Evolutionary conservation across 2,797 vertebrate genomes (phyloP).

Genomic region (Paguma larvata): DNA sequence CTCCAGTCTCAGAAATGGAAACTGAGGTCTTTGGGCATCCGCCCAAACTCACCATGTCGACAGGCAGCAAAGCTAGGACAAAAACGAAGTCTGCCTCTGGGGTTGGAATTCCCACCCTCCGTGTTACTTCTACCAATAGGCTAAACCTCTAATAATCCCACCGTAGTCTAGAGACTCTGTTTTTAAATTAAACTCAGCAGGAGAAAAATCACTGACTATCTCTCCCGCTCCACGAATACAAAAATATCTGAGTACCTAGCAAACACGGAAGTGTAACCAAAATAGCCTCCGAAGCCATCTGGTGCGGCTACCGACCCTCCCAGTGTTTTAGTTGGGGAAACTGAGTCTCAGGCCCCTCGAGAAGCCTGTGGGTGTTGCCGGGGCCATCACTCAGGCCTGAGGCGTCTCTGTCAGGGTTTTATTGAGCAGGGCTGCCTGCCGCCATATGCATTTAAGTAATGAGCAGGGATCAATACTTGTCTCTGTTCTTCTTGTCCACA

Average conservation of each 20-base stretch:
- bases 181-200: not conserved
- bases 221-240: not conserved
- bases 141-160: not conserved
- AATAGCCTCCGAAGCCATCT: not conserved
- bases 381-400: conserved; percentile 66
- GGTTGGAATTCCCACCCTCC: not conserved
- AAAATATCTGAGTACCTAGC: not conserved
- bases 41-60: accelerated
- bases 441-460: conserved; percentile 82
- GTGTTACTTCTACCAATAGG: not conserved
- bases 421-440: conserved; percentile 82
- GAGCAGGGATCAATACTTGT: conserved; percentile 78
- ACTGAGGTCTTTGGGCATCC: not conserved
- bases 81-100: not conserved
- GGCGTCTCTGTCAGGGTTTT: conserved; percentile 79
- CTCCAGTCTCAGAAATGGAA: not conserved
- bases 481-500: conserved; percentile 72
- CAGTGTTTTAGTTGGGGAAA: conserved; percentile 52
- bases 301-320: not conserved
- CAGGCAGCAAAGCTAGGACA: accelerated
- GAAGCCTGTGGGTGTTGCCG: not conserved
- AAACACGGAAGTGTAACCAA: accelerated
- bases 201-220: not conserved
- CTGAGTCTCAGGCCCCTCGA: conserved; percentile 65
- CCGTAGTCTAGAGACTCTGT: not conserved